These are phyloP conservation scores for Naso thynnoides DNA, from an alignment of 2,797 vertebrate species.

Conservation along the genomic window DNA sequence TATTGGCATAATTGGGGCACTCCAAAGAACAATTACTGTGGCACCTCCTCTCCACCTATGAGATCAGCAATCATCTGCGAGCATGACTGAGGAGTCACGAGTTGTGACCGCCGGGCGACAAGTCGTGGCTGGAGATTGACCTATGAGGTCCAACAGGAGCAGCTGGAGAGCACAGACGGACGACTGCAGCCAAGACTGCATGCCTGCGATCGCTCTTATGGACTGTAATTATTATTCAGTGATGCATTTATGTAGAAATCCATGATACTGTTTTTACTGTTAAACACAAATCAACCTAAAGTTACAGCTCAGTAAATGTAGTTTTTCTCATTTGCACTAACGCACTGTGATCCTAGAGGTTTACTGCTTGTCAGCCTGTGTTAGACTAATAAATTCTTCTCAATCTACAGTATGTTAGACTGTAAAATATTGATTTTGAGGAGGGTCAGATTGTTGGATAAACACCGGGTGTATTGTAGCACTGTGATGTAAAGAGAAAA, in stretches of 20 bases:
- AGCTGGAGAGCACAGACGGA: constrained; percentile 53
- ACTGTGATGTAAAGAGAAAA: too few species aligned
- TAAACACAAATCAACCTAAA: background rate
- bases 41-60: constrained; percentile 74
- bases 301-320: background rate
- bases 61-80: constrained; percentile 90
- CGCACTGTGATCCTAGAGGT: background rate
- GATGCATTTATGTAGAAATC: constrained; percentile 8
- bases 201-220: constrained; percentile 27
- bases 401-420: background rate
- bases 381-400: constrained; percentile 8
- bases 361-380: background rate
- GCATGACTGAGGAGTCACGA: constrained; percentile 77
- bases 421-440: background rate
- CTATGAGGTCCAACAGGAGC: constrained; percentile 58
- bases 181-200: constrained; percentile 37
- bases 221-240: constrained; percentile 57
- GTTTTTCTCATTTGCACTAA: background rate
- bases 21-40: constrained; percentile 93
- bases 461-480: too few species aligned
- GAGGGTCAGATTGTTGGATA: background rate
- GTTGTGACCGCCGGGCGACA: constrained; percentile 38
- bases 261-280: background rate
- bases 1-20: constrained; percentile 95
- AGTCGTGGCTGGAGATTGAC: constrained; percentile 51